Conservation (phyloP, 2,888 invertebrate species). For the Melipona bicolor region DNA sequence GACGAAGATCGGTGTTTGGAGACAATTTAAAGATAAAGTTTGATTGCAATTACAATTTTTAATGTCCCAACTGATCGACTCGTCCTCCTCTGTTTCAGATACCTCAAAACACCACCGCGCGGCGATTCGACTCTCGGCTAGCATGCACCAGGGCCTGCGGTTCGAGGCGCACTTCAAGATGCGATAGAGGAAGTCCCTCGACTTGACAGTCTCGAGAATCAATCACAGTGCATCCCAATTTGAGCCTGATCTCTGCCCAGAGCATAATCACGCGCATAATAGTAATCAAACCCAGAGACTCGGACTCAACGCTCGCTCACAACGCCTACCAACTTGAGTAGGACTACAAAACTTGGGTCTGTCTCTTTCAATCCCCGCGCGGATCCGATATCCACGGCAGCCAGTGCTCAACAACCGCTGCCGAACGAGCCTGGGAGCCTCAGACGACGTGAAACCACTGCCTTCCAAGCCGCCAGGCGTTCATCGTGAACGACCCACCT, state of each 20-base stretch:
- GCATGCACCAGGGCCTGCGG: slow-evolving; percentile 61
- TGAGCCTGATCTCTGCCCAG: background rate
- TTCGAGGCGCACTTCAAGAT: slow-evolving; percentile 69
- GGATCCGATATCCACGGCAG: background rate
- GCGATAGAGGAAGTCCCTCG: slow-evolving; percentile 49
- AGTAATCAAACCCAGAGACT: background rate
- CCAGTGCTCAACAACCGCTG: background rate
- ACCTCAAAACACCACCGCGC: slow-evolving; percentile 69
- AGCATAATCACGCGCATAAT: slow-evolving; percentile 28
- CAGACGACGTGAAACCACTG: slow-evolving; percentile 24
- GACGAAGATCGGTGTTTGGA: too few relatives aligned
- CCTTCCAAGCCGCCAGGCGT: slow-evolving; percentile 8
- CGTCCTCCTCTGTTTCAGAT: slow-evolving; percentile 71
- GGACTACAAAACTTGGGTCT: background rate
- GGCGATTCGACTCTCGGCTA: slow-evolving; percentile 39
- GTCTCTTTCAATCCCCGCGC: background rate
- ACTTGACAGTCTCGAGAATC: background rate
- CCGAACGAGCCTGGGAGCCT: background rate
- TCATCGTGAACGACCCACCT: background rate
- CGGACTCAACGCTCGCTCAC: background rate
- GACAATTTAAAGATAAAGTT: too few relatives aligned
- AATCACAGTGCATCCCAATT: background rate
- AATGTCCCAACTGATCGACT: background rate
- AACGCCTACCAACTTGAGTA: background rate
- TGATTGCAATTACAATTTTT: too few relatives aligned